A percentile compares a stretch with the other conserved stretches of the same genome.
phyloP scores from a whole-genome alignment of 2,888 invertebrate species.

The Callyntrura sp. region DNA sequence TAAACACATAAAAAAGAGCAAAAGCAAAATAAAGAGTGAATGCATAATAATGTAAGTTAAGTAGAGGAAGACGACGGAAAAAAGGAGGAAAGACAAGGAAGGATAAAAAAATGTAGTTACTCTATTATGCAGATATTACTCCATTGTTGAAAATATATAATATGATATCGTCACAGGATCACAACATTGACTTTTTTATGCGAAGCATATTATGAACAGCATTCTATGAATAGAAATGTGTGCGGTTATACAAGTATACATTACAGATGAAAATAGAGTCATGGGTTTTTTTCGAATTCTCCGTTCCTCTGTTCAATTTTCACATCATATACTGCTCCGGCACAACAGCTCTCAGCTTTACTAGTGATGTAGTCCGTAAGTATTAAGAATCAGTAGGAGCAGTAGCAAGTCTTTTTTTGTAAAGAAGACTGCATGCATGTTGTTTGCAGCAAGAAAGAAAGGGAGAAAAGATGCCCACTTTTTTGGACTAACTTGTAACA shows the following conservation, averaged over 20 bases:
- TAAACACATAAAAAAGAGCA: neutral
- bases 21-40: conserved; percentile 2
- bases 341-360: too few species aligned
- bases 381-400: too few species aligned
- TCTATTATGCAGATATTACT: conserved; percentile 57
- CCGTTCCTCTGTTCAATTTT: conserved; percentile 11
- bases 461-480: neutral
- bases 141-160: conserved; percentile 45
- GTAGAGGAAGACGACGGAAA: neutral
- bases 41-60: conserved; percentile 29
- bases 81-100: neutral
- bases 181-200: conserved; percentile 46
- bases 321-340: too few species aligned
- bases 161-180: conserved; percentile 53
- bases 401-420: too few species aligned
- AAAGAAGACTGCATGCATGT: neutral
- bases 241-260: neutral
- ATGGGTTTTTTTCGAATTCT: conserved; percentile 18
- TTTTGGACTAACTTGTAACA: neutral
- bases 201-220: conserved; percentile 29
- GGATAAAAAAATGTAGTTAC: conserved; percentile 29
- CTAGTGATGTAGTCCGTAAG: too few species aligned
- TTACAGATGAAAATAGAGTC: conserved; percentile 23
- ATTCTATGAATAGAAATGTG: conserved; percentile 61
- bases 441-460: neutral